Percentiles rank a stretch among this genome's conserved stretches.
Evolutionary conservation across 1,140 invertebrate species (phyloP).

Genomic region (Schmidtea mediterranea): DNA sequence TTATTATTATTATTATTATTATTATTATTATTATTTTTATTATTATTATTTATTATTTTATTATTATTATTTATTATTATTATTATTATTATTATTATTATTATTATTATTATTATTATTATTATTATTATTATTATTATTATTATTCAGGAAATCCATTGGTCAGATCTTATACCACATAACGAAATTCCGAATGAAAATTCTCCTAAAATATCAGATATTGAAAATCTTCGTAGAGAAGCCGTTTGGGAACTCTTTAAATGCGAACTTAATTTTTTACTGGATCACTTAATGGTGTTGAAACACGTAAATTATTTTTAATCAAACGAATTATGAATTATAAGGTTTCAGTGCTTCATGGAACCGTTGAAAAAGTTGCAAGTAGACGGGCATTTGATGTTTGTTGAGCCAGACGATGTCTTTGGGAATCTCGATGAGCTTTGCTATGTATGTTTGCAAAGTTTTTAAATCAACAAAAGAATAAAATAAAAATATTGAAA

Average conservation of each 20-base stretch:
- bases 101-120: constrained; percentile 7
- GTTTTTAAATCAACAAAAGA: no score
- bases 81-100: constrained; percentile 6
- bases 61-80: constrained; percentile 2
- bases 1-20: constrained; percentile 5
- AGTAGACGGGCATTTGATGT: constrained; percentile 41
- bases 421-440: constrained; percentile 43
- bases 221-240: constrained; percentile 29
- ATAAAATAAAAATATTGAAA: no score
- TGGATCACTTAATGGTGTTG: constrained; percentile 42
- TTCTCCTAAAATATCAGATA: constrained; percentile 15
- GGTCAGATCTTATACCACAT: constrained; percentile 27
- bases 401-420: constrained; percentile 38
- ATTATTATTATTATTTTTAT: neutral
- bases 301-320: constrained; percentile 31
- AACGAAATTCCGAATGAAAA: constrained; percentile 8
- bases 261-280: constrained; percentile 38
- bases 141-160: constrained; percentile 22
- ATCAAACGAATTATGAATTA: neutral
- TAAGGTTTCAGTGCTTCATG: constrained; percentile 36
- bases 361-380: constrained; percentile 42
- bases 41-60: no score
- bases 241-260: constrained; percentile 44
- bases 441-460: constrained; percentile 37
- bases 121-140: constrained; percentile 5